A percentile compares a stretch with the other conserved stretches of the same genome.
Conservation (phyloP, 2,797 vertebrate species). For the Iguana delicatissima region DNA sequence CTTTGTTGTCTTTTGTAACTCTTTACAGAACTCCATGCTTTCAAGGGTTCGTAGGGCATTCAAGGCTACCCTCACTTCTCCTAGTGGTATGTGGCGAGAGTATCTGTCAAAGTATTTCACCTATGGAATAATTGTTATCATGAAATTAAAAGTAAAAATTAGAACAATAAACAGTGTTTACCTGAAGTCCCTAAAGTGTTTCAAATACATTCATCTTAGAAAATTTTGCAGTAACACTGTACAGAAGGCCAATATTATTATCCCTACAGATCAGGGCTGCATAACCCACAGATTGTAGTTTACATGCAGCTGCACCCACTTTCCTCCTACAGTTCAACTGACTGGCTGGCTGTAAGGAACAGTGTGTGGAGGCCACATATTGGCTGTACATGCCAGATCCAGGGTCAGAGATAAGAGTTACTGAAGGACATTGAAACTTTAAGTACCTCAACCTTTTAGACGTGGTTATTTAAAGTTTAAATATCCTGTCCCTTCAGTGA, state of each 20-base stretch:
- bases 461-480: no score
- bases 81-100: conserved; percentile 81
- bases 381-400: no score
- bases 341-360: no score
- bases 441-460: no score
- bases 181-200: not conserved
- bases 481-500: no score
- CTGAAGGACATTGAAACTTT: no score
- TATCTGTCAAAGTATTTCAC: conserved; percentile 84
- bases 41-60: conserved; percentile 74
- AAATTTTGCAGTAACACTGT: not conserved
- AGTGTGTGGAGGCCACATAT: no score
- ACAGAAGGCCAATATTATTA: not conserved
- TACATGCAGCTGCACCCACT: no score
- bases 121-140: conserved; percentile 63
- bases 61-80: conserved; percentile 79
- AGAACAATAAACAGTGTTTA: not conserved
- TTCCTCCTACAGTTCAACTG: no score
- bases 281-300: not conserved
- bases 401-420: no score
- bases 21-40: conserved; percentile 78
- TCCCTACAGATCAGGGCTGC: not conserved
- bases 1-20: conserved; percentile 76
- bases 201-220: not conserved
- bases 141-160: not conserved